Base-by-base conservation (phyloP, 2,113 vertebrate species). In the Gymnocephalus cernua region DNA sequence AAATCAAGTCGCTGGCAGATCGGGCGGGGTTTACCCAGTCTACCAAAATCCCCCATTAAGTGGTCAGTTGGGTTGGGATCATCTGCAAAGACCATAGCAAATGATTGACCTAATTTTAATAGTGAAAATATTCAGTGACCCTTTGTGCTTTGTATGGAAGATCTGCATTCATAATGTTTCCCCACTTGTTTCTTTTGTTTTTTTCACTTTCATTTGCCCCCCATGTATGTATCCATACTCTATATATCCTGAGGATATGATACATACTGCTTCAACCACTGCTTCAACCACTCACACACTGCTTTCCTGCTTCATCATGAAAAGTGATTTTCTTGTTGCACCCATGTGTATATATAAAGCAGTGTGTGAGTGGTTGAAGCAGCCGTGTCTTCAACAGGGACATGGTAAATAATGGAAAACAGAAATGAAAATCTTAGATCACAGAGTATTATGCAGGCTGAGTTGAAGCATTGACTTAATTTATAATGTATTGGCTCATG, bases 371-470 rank as follows among this genome's bases (percentile, higher is more conserved):
- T 53, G 4, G n/a, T 32, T 57, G 44, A 84, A 21, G 27, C 51
- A 63, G 47, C 67, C 3, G 32, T 10, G 44, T 25, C 63, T 79
- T 83, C 80, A 83, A 41, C 62, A 16, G 80, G 77, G 61, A 65
- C 29, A 29, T 41, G 56, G 68, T 90, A 74, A 83, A 92, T 82
- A 79, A 89, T 86, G 74, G 62, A 86, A 77, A 79, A 68, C 59
- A 29, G 19, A 44, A 47, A 80, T 64, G 16, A 69, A 84, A 84
- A 53, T 69, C 45, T 16, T 18, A 74, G 67, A 83, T 85, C 74
- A 78, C 32, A 51, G 63, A 72, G 53, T 75, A 53, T 13, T 41
- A 38, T 35, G 70, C 44, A 68, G 54, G 69, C 73, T 66, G 29
- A 59, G 48, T 70, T 84, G 27, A 78, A n/a, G 38, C 57, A 23